phyloP scores from a whole-genome alignment of 2,113 vertebrate species.

The Sinocyclocheilus maitianheensis region DNA sequence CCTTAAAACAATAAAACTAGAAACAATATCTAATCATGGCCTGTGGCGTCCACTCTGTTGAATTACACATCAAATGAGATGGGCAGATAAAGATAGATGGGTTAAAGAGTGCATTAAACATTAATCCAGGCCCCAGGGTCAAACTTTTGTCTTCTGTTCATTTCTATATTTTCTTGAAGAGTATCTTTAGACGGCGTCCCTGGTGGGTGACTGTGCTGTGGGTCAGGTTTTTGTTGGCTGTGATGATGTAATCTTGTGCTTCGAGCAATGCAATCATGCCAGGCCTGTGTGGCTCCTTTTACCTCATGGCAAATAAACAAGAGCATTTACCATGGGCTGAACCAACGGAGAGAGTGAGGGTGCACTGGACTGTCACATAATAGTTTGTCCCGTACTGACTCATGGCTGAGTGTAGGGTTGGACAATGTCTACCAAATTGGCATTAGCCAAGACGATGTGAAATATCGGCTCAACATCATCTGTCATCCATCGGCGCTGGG shows the following conservation, averaged over 20 bases:
- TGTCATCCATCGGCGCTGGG: too few species aligned
- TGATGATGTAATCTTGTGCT: slow-evolving; percentile 5
- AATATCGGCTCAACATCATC: too few species aligned
- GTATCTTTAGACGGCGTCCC: not conserved
- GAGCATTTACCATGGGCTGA: not conserved
- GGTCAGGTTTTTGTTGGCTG: slow-evolving; percentile 14
- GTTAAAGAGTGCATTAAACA: slow-evolving; percentile 4
- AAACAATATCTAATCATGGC: too few species aligned
- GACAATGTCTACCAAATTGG: too few species aligned
- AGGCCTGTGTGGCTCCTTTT: not conserved
- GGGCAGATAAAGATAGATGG: not conserved
- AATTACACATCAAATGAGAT: not conserved
- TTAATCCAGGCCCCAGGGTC: slow-evolving; percentile 1
- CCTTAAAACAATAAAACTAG: not conserved
- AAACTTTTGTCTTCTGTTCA: slow-evolving; percentile 7
- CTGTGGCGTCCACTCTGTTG: too few species aligned
- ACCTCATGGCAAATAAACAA: slow-evolving; percentile 24
- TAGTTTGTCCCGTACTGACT: slow-evolving; percentile 5
- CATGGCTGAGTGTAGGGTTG: not conserved
- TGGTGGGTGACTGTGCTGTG: not conserved
- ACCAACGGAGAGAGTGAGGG: slow-evolving; percentile 20
- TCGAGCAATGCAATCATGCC: not conserved
- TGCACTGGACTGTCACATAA: not conserved
- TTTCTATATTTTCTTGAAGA: slow-evolving; percentile 39
- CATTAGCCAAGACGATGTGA: too few species aligned